These are phyloP conservation scores for Acanthis flammea DNA, from an alignment of 2,797 vertebrate species.

Conservation along the genomic window DNA sequence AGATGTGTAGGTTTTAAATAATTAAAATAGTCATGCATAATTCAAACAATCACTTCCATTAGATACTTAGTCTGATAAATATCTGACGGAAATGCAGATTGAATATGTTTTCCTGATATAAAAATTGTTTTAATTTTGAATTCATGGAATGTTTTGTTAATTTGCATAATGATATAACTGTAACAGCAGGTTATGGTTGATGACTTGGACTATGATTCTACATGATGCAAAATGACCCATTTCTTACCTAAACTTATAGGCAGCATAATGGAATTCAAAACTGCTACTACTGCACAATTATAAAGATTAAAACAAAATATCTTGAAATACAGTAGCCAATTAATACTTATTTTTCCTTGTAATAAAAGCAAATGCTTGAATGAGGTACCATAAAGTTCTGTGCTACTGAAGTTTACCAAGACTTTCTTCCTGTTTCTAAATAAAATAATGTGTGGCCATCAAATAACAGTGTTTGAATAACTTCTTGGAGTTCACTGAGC, in stretches of 20 bases:
- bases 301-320: conserved; percentile 1
- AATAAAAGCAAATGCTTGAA: background rate
- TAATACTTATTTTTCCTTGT: background rate
- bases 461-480: background rate
- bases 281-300: conserved; percentile 3
- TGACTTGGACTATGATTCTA: background rate
- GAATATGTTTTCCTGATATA: background rate
- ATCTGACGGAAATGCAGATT: background rate
- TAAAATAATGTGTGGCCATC: background rate
- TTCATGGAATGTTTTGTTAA: background rate
- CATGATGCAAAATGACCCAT: conserved; percentile 30
- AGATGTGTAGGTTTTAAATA: conserved; percentile 46
- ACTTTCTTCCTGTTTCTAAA: background rate
- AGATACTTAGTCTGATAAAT: conserved; percentile 37
- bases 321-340: background rate
- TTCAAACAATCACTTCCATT: conserved; percentile 68
- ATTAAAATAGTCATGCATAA: conserved; percentile 60
- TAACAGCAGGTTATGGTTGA: conserved; percentile 24
- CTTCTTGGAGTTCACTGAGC: background rate
- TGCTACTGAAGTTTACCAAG: background rate
- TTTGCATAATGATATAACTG: conserved; percentile 51
- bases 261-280: conserved; percentile 33
- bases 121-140: background rate
- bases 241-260: conserved; percentile 4
- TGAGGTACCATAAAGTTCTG: background rate